phyloP scores from a whole-genome alignment of 2,113 vertebrate genomes.

The Heloderma charlesbogerti region DNA sequence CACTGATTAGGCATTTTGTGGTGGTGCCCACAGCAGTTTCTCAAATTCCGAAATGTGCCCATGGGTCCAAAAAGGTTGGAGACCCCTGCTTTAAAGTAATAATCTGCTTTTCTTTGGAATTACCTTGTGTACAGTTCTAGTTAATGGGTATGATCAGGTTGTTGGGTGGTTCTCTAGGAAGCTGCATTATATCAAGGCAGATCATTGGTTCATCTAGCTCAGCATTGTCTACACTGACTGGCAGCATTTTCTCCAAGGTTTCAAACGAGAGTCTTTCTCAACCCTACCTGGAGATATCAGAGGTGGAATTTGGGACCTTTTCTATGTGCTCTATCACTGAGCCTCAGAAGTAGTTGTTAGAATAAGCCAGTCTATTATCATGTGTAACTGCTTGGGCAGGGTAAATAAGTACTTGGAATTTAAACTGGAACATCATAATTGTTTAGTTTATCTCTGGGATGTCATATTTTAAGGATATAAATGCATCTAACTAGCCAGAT shows the following conservation, averaged over 20 bases:
- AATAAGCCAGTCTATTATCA: not conserved
- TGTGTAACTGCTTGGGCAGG: not conserved
- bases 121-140: not conserved
- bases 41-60: no score
- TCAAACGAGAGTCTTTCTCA: not conserved
- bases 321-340: not conserved
- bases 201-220: not conserved
- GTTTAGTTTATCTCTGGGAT: not conserved
- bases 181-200: not conserved
- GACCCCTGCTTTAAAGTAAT: no score
- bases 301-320: not conserved
- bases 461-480: not conserved
- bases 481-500: not conserved
- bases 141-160: not conserved
- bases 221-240: not conserved
- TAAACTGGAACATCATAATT: not conserved
- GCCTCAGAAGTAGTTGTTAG: not conserved
- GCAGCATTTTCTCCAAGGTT: not conserved
- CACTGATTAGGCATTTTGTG: no score
- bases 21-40: no score
- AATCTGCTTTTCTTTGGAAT: not conserved
- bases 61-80: no score
- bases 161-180: not conserved
- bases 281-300: not conserved
- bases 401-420: not conserved